These are phyloP conservation scores for Syngnathoides biaculeatus DNA, from an alignment of 2,113 vertebrate genomes.

Conservation along the genomic window DNA sequence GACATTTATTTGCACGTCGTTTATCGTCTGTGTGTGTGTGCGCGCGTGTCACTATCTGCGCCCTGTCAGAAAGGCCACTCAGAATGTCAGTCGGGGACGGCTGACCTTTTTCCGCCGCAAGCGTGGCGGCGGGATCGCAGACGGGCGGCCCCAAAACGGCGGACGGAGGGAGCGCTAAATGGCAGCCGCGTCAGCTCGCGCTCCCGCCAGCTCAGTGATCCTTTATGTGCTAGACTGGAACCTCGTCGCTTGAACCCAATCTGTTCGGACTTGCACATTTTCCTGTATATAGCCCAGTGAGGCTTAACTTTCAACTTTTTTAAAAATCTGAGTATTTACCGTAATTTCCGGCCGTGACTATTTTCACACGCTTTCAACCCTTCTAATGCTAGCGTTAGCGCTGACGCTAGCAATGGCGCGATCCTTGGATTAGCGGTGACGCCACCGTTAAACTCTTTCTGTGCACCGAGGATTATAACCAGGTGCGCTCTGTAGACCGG, in stretches of 20 bases:
- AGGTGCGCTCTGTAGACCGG: too few relatives aligned
- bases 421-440: too few relatives aligned
- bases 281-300: background rate
- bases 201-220: conserved; percentile 22
- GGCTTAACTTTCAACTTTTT: background rate
- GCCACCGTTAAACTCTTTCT: too few relatives aligned
- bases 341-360: too few relatives aligned
- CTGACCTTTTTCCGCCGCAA: conserved; percentile 63
- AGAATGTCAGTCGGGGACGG: conserved; percentile 58
- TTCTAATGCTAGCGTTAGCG: too few relatives aligned
- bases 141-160: conserved; percentile 44
- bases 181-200: conserved; percentile 41
- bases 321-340: too few relatives aligned
- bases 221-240: background rate
- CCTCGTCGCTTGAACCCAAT: background rate
- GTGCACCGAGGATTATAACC: too few relatives aligned
- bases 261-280: background rate
- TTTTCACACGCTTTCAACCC: too few relatives aligned
- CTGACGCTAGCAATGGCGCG: too few relatives aligned
- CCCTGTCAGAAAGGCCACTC: conserved; percentile 57
- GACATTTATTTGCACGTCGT: conserved; percentile 50
- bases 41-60: conserved; percentile 34
- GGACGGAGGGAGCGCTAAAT: conserved; percentile 41
- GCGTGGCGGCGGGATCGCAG: conserved; percentile 55
- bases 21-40: conserved; percentile 40